Evolutionary conservation across 2,797 vertebrate genomes (phyloP).

Genomic region (Picus viridis): DNA sequence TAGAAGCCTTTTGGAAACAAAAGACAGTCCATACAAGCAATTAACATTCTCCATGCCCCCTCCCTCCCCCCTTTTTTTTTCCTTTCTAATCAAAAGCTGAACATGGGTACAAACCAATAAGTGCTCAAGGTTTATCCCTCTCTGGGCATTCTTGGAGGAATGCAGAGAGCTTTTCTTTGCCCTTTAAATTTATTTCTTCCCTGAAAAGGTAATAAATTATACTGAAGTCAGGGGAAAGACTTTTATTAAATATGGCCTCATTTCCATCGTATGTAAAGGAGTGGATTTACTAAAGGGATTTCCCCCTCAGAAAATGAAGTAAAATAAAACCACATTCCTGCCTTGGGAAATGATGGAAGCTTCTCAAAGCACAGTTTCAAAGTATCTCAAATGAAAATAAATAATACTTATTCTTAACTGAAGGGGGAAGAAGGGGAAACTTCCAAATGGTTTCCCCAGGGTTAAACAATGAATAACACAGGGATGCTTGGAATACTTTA

Average conservation of each 20-base stretch:
- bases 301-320: constrained; percentile 3
- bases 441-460: neutral
- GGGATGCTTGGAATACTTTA: neutral
- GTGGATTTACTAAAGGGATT: constrained; percentile 6
- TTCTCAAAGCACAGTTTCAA: constrained; percentile 33
- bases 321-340: constrained; percentile 23
- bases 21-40: neutral
- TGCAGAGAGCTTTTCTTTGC: neutral
- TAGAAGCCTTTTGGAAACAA: neutral
- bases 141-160: neutral
- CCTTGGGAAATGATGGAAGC: constrained; percentile 10
- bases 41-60: neutral
- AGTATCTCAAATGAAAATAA: constrained; percentile 18
- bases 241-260: constrained; percentile 25
- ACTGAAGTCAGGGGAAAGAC: neutral
- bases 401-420: neutral
- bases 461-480: neutral
- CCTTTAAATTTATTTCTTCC: neutral
- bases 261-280: constrained; percentile 16
- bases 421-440: neutral
- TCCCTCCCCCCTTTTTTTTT: too few species aligned
- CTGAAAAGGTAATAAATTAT: constrained; percentile 20
- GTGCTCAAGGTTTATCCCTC: neutral
- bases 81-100: neutral
- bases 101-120: neutral